Evolutionary conservation across 2,113 vertebrate genomes (phyloP).

Genomic region (Silurus meridionalis): DNA sequence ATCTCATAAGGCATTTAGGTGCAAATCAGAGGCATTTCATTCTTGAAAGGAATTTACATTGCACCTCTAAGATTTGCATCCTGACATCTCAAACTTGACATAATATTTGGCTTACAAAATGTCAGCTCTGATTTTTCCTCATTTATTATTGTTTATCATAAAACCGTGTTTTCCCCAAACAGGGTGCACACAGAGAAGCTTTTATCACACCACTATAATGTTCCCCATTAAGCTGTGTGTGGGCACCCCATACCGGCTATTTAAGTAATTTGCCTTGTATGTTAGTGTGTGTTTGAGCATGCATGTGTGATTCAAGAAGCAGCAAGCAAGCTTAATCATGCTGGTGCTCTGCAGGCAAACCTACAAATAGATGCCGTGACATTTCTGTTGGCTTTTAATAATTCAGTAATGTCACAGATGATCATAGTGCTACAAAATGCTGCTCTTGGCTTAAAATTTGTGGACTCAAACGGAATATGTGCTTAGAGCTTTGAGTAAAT

Average conservation of each 20-base stretch:
- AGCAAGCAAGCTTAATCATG: constrained; percentile 15
- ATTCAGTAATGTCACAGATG: constrained; percentile 62
- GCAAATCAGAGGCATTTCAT: constrained; percentile 21
- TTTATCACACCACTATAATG: constrained; percentile 13
- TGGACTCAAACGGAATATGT: constrained; percentile 42
- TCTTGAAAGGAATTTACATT: constrained; percentile 14
- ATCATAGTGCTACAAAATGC: constrained; percentile 36
- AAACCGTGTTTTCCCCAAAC: background rate
- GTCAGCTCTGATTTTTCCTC: constrained; percentile 2
- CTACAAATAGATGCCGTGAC: constrained; percentile 58
- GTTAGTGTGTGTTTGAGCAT: constrained; percentile 25
- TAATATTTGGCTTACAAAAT: constrained; percentile 6
- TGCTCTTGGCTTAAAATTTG: constrained; percentile 51
- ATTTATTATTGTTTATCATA: constrained; percentile 2
- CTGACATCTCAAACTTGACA: background rate
- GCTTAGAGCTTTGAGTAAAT: background rate
- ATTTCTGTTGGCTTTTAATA: constrained; percentile 60
- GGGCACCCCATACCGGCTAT: background rate
- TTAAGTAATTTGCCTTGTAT: constrained; percentile 17
- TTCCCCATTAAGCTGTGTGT: constrained; percentile 20
- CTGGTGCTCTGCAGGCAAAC: constrained; percentile 49
- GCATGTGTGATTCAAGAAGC: background rate
- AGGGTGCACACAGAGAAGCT: constrained; percentile 9
- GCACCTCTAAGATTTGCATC: constrained; percentile 21
- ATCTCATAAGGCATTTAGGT: constrained; percentile 25